Conservation (phyloP, 2,888 invertebrate genomes). For the Pollenia griseotomentosa region DNA sequence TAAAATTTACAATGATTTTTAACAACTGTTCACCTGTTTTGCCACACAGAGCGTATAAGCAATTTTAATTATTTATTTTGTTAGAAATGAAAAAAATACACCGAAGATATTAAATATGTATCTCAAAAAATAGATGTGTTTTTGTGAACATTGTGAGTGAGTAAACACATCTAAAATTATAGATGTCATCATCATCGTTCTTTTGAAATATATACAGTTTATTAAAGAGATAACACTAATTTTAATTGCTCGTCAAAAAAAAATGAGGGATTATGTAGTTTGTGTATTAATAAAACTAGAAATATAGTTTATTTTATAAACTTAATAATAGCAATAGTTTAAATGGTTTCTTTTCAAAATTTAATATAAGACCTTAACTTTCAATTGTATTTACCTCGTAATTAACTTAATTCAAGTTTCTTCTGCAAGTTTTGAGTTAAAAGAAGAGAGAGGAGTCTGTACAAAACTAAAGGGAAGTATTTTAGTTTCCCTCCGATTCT, state of each 20-base stretch:
- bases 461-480: too few species aligned
- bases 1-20: constrained; percentile 11
- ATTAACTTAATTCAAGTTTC: too few species aligned
- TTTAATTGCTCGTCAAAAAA: constrained; percentile 30
- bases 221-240: constrained; percentile 4
- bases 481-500: too few species aligned
- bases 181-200: constrained; percentile 43
- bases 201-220: constrained; percentile 1
- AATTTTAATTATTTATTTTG: constrained; percentile 31
- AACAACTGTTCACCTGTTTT: constrained; percentile 18
- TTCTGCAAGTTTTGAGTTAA: too few species aligned
- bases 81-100: not conserved
- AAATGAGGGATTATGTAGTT: not conserved
- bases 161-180: constrained; percentile 36
- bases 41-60: constrained; percentile 39
- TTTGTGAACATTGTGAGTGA: not conserved
- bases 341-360: too few species aligned
- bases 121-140: not conserved
- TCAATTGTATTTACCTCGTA: too few species aligned
- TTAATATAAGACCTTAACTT: too few species aligned
- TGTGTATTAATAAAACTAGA: not conserved
- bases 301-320: too few species aligned
- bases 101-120: not conserved
- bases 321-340: too few species aligned
- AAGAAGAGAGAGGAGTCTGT: too few species aligned